These are phyloP conservation scores for Drosophila jambulina DNA, from an alignment of 1,140 invertebrate genomes.

Conservation along the genomic window DNA sequence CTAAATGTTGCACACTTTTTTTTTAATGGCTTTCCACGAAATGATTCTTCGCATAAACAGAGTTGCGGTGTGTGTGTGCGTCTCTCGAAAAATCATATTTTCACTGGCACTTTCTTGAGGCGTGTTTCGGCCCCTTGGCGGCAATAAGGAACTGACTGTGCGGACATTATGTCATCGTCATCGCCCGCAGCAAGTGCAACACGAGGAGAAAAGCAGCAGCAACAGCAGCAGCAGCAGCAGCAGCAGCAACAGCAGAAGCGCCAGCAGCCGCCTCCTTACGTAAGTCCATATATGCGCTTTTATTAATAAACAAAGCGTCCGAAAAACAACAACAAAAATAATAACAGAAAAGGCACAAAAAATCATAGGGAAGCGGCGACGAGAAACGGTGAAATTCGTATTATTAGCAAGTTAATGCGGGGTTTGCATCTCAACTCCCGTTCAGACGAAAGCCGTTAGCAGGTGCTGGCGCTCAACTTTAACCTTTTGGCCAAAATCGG, in stretches of 20 bases:
- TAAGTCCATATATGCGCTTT: conserved; percentile 67
- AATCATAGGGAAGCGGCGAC: conserved; percentile 32
- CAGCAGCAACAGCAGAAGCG: conserved; percentile 34
- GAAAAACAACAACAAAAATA: conserved; percentile 21
- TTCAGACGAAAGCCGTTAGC: conserved; percentile 43
- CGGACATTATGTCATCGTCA: conserved; percentile 56
- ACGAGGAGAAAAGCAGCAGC: conserved; percentile 57
- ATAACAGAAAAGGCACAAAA: conserved; percentile 21
- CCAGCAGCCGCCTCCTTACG: conserved; percentile 67
- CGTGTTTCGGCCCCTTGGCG: conserved; percentile 17
- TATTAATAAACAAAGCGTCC: conserved; percentile 73
- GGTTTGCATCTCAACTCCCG: conserved; percentile 30
- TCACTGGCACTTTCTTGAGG: conserved; percentile 56
- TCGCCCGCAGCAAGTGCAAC: conserved; percentile 50
- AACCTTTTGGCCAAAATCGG: conserved; percentile 65
- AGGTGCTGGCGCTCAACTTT: conserved; percentile 57
- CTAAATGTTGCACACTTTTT: neutral
- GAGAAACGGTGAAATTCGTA: conserved; percentile 54
- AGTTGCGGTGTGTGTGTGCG: neutral
- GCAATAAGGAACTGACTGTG: conserved; percentile 58
- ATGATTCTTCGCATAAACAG: conserved; percentile 3
- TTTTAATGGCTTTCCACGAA: conserved; percentile 12
- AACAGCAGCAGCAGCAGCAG: conserved; percentile 38
- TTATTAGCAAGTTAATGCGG: conserved; percentile 53
- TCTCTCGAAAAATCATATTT: conserved; percentile 39